Percentiles rank a stretch among this genome's conserved stretches.
Conservation (phyloP, 2,113 vertebrate genomes). For the Cyanocitta stelleri region DNA sequence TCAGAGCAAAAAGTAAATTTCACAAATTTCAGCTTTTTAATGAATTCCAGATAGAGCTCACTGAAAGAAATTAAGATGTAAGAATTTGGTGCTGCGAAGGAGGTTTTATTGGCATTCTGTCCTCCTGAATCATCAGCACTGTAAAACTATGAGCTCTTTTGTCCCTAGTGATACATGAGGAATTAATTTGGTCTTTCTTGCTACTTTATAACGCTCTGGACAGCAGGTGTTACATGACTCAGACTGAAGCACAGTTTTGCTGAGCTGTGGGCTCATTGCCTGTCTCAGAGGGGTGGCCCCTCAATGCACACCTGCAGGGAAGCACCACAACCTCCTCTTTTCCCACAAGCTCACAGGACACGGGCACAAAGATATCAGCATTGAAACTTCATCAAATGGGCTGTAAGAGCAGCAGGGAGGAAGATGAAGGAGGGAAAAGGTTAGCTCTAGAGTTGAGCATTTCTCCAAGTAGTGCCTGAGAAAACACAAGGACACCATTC, state of each 20-base stretch:
- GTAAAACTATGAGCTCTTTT: not conserved
- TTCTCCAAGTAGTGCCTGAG: not conserved
- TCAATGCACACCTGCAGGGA: not conserved
- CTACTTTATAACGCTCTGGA: not conserved
- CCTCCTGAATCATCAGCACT: not conserved
- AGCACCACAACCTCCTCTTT: not conserved
- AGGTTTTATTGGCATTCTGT: not conserved
- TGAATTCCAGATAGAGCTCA: not conserved
- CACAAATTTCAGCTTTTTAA: not conserved
- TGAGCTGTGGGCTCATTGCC: not conserved
- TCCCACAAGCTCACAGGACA: not conserved
- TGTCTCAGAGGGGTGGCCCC: rapidly evolving
- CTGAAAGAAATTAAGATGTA: not conserved
- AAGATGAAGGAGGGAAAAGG: not conserved
- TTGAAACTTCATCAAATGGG: too few relatives aligned
- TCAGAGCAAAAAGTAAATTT: not conserved
- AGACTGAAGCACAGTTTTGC: not conserved
- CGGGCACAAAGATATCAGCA: not conserved
- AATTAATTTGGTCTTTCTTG: not conserved
- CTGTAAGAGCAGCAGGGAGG: not conserved
- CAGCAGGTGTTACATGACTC: not conserved
- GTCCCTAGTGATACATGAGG: not conserved
- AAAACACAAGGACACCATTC: not conserved
- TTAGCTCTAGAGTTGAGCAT: not conserved
- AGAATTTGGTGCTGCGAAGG: not conserved